Percentiles rank a stretch among this genome's conserved stretches.
These are phyloP conservation scores for Proterorhinus semilunaris DNA, from an alignment of 2,113 vertebrate genomes.

Conservation along the genomic window DNA sequence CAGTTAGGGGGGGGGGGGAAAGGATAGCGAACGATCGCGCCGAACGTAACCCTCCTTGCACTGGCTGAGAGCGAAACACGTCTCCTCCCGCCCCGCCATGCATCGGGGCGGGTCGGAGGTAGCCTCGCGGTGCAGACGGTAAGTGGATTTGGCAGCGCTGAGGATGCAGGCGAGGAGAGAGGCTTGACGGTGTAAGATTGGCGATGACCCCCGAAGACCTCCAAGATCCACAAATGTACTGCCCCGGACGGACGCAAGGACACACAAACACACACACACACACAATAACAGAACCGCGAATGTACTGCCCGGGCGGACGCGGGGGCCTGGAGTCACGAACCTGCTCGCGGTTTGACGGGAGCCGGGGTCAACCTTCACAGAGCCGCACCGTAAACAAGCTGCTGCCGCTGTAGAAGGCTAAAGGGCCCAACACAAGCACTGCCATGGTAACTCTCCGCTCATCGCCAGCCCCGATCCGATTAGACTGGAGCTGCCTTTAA, in stretches of 20 bases:
- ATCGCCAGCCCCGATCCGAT: constrained; percentile 58
- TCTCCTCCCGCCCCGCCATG: constrained; percentile 61
- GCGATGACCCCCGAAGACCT: constrained; percentile 65
- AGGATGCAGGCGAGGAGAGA: constrained; percentile 62
- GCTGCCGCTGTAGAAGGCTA: constrained; percentile 58
- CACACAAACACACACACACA: not conserved
- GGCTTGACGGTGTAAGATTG: constrained; percentile 64
- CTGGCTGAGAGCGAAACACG: constrained; percentile 68
- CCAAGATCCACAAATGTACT: constrained; percentile 50
- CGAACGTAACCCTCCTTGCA: constrained; percentile 58
- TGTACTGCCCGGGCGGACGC: not conserved
- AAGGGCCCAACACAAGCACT: constrained; percentile 59
- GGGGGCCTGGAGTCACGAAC: constrained; percentile 70
- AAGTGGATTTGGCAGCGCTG: constrained; percentile 72
- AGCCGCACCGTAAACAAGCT: constrained; percentile 67
- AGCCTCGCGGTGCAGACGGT: constrained; percentile 55
- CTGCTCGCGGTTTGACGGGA: constrained; percentile 74
- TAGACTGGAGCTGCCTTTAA: constrained; percentile 49
- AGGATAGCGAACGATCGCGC: constrained; percentile 68
- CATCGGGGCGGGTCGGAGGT: constrained; percentile 64
- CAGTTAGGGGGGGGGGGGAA: constrained; percentile 50
- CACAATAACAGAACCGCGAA: constrained; percentile 47
- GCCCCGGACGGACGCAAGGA: constrained; percentile 58
- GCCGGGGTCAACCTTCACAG: constrained; percentile 64
- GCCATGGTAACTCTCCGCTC: constrained; percentile 63